Evolutionary conservation across 1,140 invertebrate genomes (phyloP), one percentile per base, ranked within the genome.

Genomic region (Leptinotarsa defecta): DNA sequence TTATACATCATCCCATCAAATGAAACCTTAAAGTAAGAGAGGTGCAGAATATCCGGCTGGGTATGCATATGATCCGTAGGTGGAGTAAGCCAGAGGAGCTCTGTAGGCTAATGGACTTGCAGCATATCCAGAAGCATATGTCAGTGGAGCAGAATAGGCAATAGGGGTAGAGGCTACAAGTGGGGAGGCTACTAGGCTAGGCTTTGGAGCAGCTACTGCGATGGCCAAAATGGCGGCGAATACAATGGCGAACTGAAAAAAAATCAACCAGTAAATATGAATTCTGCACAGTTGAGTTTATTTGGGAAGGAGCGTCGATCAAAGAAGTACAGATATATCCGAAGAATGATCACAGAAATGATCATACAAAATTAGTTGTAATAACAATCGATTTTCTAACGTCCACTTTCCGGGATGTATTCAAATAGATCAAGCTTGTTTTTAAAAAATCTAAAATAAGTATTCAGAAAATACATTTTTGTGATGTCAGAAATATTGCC

Each of bases 201-300:
- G 79, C 73, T 79, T 85, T 8, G 88, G 87, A 79, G 81, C 86
- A 78, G 89, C 88, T 76, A 86, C 85, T 48, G 86, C 87, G 73
- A 88, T 81, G 61, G 86, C 87, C 84, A 88, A 79, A 72, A 88
- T 77, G 77, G 87, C 86, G 79, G 87, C 85, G 77, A 89, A 71
- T 15, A 81, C 79, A 71, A 82, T 61, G 19, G 61, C 61, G 24
- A 63, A 52, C 79, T 81, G 57, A 48, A 80, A 80, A 34, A 24
- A 34, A 34, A 69, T 57, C 27, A 8, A 34, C 5, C 4, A 34
- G 4, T 1, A 1, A 34, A 34, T 34, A 34, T 34, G 27, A 34
- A 34, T 34, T 6, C 1, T 8, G 1, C 1, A 71, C 24, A 24
- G 0, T 24, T 24, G 24, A 4, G 24, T 24, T 24, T 24, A 24